A percentile compares a stretch with the other conserved stretches of the same genome.
Evolutionary conservation across 2,888 invertebrate genomes (phyloP).

Genomic region (Odontomyia ornata): DNA sequence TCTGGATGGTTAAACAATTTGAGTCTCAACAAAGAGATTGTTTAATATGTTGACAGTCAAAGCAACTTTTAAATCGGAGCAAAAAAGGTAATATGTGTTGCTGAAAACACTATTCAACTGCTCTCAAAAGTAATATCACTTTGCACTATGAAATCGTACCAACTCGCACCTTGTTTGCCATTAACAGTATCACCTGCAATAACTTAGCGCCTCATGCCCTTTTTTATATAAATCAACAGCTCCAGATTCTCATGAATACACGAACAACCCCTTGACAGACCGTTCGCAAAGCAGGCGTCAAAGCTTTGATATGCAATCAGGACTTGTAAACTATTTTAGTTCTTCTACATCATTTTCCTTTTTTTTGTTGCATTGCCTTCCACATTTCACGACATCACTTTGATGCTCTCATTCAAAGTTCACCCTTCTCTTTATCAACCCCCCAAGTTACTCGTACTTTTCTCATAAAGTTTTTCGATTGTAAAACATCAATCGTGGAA

Average conservation of each 20-base stretch:
- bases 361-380: not conserved
- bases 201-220: not conserved
- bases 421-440: not conserved
- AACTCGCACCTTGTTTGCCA: not conserved
- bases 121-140: not conserved
- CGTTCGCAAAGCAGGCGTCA: not conserved
- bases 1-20: too few relatives aligned
- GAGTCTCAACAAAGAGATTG: too few relatives aligned
- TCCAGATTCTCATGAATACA: not conserved
- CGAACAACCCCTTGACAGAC: conserved; percentile 4
- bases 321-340: not conserved
- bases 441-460: not conserved
- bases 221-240: not conserved
- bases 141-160: not conserved
- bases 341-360: not conserved
- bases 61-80: too few relatives aligned
- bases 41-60: too few relatives aligned
- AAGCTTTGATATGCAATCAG: conserved; percentile 43
- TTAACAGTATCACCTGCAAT: not conserved
- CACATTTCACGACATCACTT: not conserved
- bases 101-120: too few relatives aligned
- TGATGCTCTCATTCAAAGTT: not conserved
- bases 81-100: too few relatives aligned
- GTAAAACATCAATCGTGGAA: too few relatives aligned
- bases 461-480: not conserved